phyloP scores from a whole-genome alignment of 2,797 vertebrate species.

The Clarias laeviceps region DNA sequence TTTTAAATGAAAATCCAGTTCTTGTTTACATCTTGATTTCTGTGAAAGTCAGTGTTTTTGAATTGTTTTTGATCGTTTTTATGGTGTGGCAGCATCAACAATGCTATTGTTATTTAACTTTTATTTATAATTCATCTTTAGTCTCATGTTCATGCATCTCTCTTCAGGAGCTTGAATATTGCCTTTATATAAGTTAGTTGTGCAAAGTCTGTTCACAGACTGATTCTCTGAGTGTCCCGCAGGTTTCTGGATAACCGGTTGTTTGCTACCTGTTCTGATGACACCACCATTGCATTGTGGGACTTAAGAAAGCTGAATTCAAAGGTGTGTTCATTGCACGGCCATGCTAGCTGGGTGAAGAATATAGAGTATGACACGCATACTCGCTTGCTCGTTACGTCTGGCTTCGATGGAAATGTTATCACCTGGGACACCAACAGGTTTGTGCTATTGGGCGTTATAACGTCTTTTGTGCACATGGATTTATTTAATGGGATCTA shows the following conservation, averaged over 20 bases:
- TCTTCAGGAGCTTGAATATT: not conserved
- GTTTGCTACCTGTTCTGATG: slow-evolving; percentile 97
- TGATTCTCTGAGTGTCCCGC: not conserved
- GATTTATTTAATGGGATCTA: not conserved
- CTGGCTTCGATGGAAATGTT: slow-evolving; percentile 97
- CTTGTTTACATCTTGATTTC: not conserved
- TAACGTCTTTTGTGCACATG: not conserved
- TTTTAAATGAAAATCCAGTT: not conserved
- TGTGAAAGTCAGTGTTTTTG: not conserved
- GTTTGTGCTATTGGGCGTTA: slow-evolving; percentile 62
- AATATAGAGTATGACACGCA: slow-evolving; percentile 98
- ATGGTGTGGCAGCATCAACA: not conserved
- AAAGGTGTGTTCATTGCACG: slow-evolving; percentile 95
- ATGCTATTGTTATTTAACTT: not conserved
- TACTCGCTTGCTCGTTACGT: slow-evolving; percentile 93
- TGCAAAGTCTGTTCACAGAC: not conserved
- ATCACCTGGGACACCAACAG: slow-evolving; percentile 99
- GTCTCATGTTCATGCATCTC: not conserved
- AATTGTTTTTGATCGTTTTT: not conserved
- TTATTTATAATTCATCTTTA: not conserved
- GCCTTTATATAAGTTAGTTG: no score
- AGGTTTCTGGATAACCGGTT: slow-evolving; percentile 98
- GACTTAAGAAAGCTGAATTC: slow-evolving; percentile 92
- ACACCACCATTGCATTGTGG: slow-evolving; percentile 98
- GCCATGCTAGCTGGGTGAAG: slow-evolving; percentile 99